A percentile compares a stretch with the other conserved stretches of the same genome.
Conservation (phyloP, 2,113 vertebrate genomes). For the Tauraco erythrolophus region DNA sequence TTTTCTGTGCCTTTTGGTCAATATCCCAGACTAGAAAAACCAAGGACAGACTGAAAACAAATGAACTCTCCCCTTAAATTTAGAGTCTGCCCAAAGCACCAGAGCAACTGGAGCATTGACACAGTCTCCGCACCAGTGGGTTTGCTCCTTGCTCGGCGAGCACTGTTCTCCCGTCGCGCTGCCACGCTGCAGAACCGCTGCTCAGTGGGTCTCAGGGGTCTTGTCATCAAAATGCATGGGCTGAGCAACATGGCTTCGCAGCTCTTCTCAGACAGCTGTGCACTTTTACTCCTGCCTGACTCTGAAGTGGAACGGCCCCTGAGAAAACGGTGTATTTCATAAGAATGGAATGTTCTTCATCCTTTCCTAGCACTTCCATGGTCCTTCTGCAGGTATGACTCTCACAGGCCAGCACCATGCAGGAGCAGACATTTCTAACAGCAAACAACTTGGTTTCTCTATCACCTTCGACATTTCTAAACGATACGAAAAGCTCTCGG, state of each 20-base stretch:
- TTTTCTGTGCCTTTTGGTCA: neutral
- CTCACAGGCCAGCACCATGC: neutral
- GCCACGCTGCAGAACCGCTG: neutral
- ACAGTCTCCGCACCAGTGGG: neutral
- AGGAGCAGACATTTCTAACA: neutral
- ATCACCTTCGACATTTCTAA: slow-evolving; percentile 11
- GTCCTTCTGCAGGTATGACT: neutral
- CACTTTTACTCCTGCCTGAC: neutral
- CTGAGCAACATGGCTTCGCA: neutral
- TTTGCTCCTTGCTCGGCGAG: neutral
- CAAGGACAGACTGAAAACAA: neutral
- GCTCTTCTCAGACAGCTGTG: neutral
- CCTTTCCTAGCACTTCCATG: neutral
- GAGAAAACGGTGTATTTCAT: neutral
- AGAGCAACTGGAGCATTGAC: neutral
- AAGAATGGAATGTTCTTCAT: neutral
- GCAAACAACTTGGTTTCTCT: neutral
- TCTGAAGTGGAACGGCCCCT: neutral
- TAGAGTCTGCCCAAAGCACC: neutral
- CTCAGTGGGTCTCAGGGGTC: fast-evolving
- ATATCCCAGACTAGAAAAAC: neutral
- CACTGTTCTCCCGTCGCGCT: fast-evolving
- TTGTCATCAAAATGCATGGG: neutral
- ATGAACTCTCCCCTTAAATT: neutral
- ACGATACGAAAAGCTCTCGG: fast-evolving